Conservation (phyloP, 2,113 vertebrate genomes). For the Entelurus aequoreus region DNA sequence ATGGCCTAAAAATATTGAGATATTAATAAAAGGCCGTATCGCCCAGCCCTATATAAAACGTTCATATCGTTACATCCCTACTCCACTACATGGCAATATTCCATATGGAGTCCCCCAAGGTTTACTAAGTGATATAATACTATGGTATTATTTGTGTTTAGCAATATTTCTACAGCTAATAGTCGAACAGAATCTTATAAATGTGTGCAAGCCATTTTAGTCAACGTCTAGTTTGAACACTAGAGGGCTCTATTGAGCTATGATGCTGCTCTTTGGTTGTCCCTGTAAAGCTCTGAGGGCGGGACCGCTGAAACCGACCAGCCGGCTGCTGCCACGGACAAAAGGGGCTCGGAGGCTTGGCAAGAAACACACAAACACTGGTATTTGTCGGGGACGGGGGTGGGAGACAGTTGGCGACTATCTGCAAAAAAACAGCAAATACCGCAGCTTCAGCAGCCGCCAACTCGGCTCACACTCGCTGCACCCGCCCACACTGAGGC, state of each 20-base stretch:
- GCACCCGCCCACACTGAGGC: neutral
- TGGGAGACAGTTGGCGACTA: slow-evolving; percentile 27
- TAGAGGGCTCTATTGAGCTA: slow-evolving; percentile 52
- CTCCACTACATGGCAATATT: no score
- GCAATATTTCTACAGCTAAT: no score
- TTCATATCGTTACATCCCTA: no score
- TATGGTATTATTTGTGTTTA: neutral
- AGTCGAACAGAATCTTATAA: no score
- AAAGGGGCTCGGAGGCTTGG: slow-evolving; percentile 51
- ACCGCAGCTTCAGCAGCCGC: slow-evolving; percentile 58
- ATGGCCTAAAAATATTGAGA: no score
- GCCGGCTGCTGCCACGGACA: slow-evolving; percentile 51
- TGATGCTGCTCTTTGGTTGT: neutral
- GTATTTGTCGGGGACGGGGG: slow-evolving; percentile 37
- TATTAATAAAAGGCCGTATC: no score
- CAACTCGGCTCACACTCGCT: slow-evolving; percentile 2
- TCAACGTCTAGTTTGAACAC: slow-evolving; percentile 36
- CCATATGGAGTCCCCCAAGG: no score
- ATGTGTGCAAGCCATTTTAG: neutral
- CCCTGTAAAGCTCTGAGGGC: slow-evolving; percentile 5
- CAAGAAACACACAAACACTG: slow-evolving; percentile 56
- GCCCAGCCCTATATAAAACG: no score
- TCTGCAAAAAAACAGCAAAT: slow-evolving; percentile 58
- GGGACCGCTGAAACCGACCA: slow-evolving; percentile 44
- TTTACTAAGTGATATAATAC: no score